Base-by-base conservation (phyloP, 1,140 invertebrate species). In the Sarcophaga peregrina region DNA sequence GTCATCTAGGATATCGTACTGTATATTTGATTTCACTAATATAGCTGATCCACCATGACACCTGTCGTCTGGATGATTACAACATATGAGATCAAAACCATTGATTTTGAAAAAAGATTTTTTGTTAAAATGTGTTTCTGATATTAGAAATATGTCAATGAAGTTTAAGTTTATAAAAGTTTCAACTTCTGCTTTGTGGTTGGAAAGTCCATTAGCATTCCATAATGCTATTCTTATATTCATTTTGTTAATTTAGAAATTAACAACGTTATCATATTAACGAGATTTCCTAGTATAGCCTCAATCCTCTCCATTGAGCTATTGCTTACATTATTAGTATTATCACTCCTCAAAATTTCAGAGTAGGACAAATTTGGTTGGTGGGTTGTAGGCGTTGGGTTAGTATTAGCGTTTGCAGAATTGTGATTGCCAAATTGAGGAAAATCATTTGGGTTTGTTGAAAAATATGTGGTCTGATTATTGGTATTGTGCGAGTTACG, bases 41-140 rank as follows among this genome's bases (percentile, higher is more conserved):
- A 84, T 78, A 20, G 84, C 82, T 37, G 83, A 58, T 15, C 84
- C 84, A 46, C 82, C 85, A 52, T 85, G 84, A 25, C 82, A 68
- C 81, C 48, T 80, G 82, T 82, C 81, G 80, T 82, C 52, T 8
- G 82, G 76, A 81, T 83, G 80, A 82, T 37, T 37, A 37, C 25
- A 37, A 37, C 25, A 37, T 37, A 37, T 37, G 25, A 37, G 25
- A 4, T 4, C 25, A 15, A 81, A 80, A 20, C 82, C 73, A 13
- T 52, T 82, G 80, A 82, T 83, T 83, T 82, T 48, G 52, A 83
- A 74, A 76, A 78, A 72, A 54, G 82, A 46, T 84, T 76, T 84
- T 15, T 8, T 74, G 3, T 52, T 37, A 37, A 37, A 37, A 4
- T 37, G 25, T 4, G 4, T 37, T 37, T 37, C 25, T 37, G 25